These are phyloP conservation scores for Leucozona laternaria DNA, from an alignment of 2,888 invertebrate species.

Conservation along the genomic window DNA sequence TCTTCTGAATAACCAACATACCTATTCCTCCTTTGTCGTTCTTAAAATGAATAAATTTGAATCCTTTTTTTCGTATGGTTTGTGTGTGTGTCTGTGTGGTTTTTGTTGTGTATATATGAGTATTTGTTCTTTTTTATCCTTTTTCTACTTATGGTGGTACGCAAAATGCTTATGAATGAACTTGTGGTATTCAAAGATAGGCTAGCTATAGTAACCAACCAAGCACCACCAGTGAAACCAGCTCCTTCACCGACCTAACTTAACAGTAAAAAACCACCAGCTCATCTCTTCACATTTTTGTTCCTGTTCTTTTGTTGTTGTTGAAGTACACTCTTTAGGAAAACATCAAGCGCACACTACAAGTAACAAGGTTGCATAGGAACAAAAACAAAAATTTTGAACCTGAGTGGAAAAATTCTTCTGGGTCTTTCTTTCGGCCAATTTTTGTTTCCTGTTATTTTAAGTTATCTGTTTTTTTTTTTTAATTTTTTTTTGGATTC, in stretches of 20 bases:
- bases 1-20: constrained; percentile 22
- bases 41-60: constrained; percentile 61
- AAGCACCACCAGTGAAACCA: constrained; percentile 7
- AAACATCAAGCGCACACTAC: constrained; percentile 41
- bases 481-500: not conserved
- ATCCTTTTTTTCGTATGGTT: constrained; percentile 36
- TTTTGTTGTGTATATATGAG: not conserved
- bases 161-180: constrained; percentile 74
- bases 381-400: constrained; percentile 1
- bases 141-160: constrained; percentile 58
- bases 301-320: constrained; percentile 31
- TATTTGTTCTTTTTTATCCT: not conserved
- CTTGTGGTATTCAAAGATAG: constrained; percentile 69
- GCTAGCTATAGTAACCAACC: constrained; percentile 42
- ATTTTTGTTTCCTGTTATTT: constrained; percentile 46
- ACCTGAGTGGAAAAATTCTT: constrained; percentile 63
- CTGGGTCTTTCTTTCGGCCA: constrained; percentile 58
- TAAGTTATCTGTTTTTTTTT: constrained; percentile 8
- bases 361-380: constrained; percentile 40
- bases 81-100: not conserved
- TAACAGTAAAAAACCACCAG: not conserved
- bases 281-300: not conserved
- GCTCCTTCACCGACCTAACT: constrained; percentile 22
- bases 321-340: constrained; percentile 29
- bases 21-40: constrained; percentile 39